These are phyloP conservation scores for Papilio xuthus DNA, from an alignment of 1,140 invertebrate species.

Conservation along the genomic window DNA sequence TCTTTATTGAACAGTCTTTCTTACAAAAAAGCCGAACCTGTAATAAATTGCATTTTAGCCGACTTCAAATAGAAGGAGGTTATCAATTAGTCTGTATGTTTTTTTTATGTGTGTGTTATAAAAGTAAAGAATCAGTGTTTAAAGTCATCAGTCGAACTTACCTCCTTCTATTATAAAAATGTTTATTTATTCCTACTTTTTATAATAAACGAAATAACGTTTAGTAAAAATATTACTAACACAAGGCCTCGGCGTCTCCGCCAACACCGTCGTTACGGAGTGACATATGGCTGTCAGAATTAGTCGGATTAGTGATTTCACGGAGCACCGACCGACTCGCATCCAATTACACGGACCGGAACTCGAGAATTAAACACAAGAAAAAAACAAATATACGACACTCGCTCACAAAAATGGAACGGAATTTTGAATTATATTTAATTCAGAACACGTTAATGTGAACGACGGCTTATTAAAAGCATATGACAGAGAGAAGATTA, in stretches of 20 bases:
- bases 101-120: no score
- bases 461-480: slow-evolving; percentile 50
- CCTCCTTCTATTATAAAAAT: background rate
- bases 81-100: no score
- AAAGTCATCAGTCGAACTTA: background rate
- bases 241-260: slow-evolving; percentile 46
- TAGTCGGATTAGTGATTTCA: slow-evolving; percentile 81
- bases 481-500: slow-evolving; percentile 43
- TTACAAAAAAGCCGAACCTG: no score
- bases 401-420: slow-evolving; percentile 67
- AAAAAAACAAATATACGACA: slow-evolving; percentile 71
- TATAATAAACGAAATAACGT: slow-evolving; percentile 8
- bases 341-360: slow-evolving; percentile 77
- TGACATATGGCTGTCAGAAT: slow-evolving; percentile 81
- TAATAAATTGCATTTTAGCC: no score
- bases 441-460: slow-evolving; percentile 54
- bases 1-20: no score
- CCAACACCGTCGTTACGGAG: slow-evolving; percentile 69
- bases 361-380: slow-evolving; percentile 63
- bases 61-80: no score
- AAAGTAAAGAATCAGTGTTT: background rate
- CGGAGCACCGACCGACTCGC: slow-evolving; percentile 68
- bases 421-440: slow-evolving; percentile 61
- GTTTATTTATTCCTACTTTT: background rate
- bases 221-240: slow-evolving; percentile 26